These are phyloP conservation scores for Chlamydotis undulata DNA, from an alignment of 2,113 vertebrate species.

Conservation along the genomic window DNA sequence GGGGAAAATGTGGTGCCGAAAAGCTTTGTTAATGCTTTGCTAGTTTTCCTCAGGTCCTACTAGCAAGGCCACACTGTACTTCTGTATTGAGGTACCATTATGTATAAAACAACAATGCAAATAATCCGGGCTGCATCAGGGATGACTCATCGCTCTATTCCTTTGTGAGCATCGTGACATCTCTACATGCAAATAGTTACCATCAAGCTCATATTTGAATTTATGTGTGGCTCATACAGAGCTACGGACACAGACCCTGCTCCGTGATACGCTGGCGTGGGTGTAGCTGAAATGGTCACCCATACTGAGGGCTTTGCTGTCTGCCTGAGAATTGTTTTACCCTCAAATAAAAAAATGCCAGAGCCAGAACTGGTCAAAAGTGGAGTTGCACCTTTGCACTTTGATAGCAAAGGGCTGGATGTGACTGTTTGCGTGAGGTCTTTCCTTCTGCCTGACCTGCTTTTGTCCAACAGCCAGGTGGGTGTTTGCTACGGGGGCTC, in stretches of 20 bases:
- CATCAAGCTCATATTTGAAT: neutral
- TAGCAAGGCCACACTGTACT: neutral
- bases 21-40: neutral
- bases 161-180: neutral
- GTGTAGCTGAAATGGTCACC: neutral
- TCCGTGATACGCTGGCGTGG: accelerated
- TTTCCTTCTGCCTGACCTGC: neutral
- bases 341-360: neutral
- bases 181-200: neutral
- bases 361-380: neutral
- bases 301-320: accelerated
- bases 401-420: neutral
- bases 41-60: neutral
- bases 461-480: neutral
- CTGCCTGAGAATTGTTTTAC: neutral
- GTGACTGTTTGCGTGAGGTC: neutral
- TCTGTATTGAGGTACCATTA: neutral
- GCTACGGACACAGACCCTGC: neutral
- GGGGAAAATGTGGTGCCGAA: neutral
- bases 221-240: neutral
- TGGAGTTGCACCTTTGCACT: neutral
- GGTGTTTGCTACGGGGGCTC: neutral
- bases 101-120: neutral
- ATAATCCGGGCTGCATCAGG: neutral
- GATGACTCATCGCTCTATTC: neutral